Conservation (phyloP, 2,888 invertebrate genomes). For the Leptothorax acervorum region DNA sequence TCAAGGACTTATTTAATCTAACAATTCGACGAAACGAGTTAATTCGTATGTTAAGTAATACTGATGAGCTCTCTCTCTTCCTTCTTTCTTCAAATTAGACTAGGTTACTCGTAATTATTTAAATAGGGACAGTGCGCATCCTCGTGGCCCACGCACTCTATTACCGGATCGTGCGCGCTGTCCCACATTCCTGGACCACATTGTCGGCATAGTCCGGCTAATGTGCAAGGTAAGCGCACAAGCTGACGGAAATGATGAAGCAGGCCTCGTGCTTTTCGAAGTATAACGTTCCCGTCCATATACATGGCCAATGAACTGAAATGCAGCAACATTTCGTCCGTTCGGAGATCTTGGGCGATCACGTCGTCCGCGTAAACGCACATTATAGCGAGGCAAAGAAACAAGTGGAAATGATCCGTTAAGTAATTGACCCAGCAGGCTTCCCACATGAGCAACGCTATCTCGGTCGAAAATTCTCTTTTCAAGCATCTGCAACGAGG, state of each 20-base stretch:
- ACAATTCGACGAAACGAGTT: slow-evolving; percentile 22
- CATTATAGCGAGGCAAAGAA: slow-evolving; percentile 96
- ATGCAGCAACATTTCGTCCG: slow-evolving; percentile 97
- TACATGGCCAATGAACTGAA: slow-evolving; percentile 99
- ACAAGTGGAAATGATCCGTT: slow-evolving; percentile 98
- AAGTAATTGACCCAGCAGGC: slow-evolving; percentile 99
- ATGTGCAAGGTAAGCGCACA: slow-evolving; percentile 94
- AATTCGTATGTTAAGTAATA: slow-evolving; percentile 37
- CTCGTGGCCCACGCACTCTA: slow-evolving; percentile 93
- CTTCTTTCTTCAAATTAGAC: slow-evolving; percentile 57
- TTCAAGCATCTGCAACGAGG: slow-evolving; percentile 92
- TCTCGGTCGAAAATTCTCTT: slow-evolving; percentile 95
- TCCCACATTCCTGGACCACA: slow-evolving; percentile 98
- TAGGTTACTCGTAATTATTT: slow-evolving; percentile 77
- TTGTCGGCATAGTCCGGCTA: slow-evolving; percentile 94
- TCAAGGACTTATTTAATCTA: slow-evolving; percentile 18
- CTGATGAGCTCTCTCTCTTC: slow-evolving; percentile 26
- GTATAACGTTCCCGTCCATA: slow-evolving; percentile 96
- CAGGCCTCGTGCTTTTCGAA: slow-evolving; percentile 96
- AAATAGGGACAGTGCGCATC: slow-evolving; percentile 87
- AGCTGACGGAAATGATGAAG: slow-evolving; percentile 96
- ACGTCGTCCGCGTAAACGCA: slow-evolving; percentile 97
- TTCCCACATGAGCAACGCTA: slow-evolving; percentile 97
- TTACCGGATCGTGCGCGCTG: slow-evolving; percentile 94
- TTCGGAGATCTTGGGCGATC: slow-evolving; percentile 95